phyloP scores from a whole-genome alignment of 1,140 invertebrate genomes.

The Scaptomyza pallida region DNA sequence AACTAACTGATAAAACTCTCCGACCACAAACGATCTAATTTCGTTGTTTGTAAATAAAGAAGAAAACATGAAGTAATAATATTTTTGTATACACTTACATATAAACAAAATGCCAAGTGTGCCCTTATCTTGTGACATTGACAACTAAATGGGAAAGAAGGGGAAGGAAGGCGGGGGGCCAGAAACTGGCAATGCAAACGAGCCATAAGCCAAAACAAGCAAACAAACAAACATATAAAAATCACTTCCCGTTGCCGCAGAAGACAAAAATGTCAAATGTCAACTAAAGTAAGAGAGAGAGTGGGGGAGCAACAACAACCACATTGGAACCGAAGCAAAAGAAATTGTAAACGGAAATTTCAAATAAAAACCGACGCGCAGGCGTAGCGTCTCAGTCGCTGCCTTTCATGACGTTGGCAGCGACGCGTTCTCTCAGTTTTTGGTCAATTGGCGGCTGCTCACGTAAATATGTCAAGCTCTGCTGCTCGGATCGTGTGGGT shows the following conservation, averaged over 20 bases:
- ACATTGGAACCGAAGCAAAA: constrained; percentile 27
- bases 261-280: constrained; percentile 70
- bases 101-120: constrained; percentile 26
- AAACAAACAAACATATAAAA: constrained; percentile 66
- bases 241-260: constrained; percentile 63
- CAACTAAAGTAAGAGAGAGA: constrained; percentile 22
- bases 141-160: constrained; percentile 2
- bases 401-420: constrained; percentile 9
- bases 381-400: constrained; percentile 31
- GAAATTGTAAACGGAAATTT: constrained; percentile 68
- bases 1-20: constrained; percentile 46
- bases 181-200: constrained; percentile 28
- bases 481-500: constrained; percentile 50
- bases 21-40: constrained; percentile 57
- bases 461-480: constrained; percentile 71
- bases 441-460: constrained; percentile 49
- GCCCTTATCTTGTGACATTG: constrained; percentile 71
- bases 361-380: constrained; percentile 64
- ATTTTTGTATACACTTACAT: constrained; percentile 24
- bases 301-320: background rate
- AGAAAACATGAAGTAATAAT: constrained; percentile 34
- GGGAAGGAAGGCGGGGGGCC: background rate
- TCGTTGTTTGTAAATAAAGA: constrained; percentile 60
- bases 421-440: constrained; percentile 27
- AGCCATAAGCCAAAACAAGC: constrained; percentile 42